Conservation (phyloP, 2,797 vertebrate genomes). For the Ispidina picta region DNA sequence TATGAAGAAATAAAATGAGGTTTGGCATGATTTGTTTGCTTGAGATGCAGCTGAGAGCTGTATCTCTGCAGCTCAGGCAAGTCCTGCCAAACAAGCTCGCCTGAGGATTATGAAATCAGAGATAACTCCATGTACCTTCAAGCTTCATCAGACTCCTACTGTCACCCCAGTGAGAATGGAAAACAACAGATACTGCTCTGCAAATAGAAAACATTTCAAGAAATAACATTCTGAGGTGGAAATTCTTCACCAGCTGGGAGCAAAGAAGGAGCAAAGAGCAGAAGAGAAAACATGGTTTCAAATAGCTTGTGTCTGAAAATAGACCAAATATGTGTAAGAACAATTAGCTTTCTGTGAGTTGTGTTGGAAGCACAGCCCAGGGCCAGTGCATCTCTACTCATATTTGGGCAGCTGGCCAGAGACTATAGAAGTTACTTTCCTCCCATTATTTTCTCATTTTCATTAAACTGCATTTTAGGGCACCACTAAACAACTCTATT, state of each 20-base stretch:
- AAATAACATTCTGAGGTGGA: conserved; percentile 19
- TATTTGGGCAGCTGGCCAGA: conserved; percentile 42
- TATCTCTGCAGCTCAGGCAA: background rate
- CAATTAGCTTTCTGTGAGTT: conserved; percentile 5
- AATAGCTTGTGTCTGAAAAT: conserved; percentile 26
- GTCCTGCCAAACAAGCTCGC: background rate
- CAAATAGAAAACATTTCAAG: conserved; percentile 22
- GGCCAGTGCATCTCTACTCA: background rate
- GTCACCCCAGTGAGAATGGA: background rate
- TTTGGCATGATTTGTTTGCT: background rate
- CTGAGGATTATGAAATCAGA: conserved; percentile 11
- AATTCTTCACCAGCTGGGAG: conserved; percentile 17
- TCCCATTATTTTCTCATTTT: conserved; percentile 59
- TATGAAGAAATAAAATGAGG: background rate
- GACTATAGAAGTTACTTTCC: conserved; percentile 31
- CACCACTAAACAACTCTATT: conserved; percentile 45
- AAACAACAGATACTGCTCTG: conserved; percentile 10
- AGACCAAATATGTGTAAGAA: conserved; percentile 25
- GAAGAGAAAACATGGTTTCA: conserved; percentile 23
- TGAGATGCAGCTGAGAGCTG: background rate
- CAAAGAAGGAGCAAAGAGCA: background rate
- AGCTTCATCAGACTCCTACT: background rate
- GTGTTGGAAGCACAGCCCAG: conserved; percentile 11
- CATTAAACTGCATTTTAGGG: conserved; percentile 49
- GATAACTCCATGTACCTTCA: conserved; percentile 41